Percentiles rank a stretch among this genome's conserved stretches.
Evolutionary conservation across 1,140 invertebrate species (phyloP).

Genomic region (Galleria mellonella): DNA sequence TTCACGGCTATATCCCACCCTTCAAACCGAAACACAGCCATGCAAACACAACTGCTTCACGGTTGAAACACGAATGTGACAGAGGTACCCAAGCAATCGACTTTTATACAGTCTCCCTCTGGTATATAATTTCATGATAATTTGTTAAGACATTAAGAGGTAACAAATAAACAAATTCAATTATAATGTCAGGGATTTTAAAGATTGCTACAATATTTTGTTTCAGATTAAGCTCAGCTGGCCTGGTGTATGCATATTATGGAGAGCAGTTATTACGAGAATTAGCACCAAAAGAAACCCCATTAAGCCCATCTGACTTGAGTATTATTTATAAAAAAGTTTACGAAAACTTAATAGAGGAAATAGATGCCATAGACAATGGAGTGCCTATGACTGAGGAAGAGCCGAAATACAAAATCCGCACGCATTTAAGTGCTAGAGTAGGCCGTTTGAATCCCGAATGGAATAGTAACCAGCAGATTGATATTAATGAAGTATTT

Average conservation of each 20-base stretch:
- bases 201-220: neutral
- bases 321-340: slow-evolving; percentile 85
- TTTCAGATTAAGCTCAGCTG: slow-evolving; percentile 94
- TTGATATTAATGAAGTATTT: slow-evolving; percentile 78
- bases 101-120: no score
- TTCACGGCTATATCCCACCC: no score
- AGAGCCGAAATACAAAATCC: slow-evolving; percentile 87
- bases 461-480: slow-evolving; percentile 84
- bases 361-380: slow-evolving; percentile 98
- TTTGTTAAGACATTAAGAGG: no score
- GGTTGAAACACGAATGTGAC: no score
- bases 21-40: no score
- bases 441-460: slow-evolving; percentile 87
- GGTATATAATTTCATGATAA: no score
- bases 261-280: slow-evolving; percentile 85
- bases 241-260: slow-evolving; percentile 94
- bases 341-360: slow-evolving; percentile 93
- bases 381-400: slow-evolving; percentile 87
- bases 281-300: slow-evolving; percentile 66
- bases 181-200: no score
- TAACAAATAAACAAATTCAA: no score
- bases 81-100: no score
- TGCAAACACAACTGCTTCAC: no score
- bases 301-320: slow-evolving; percentile 70
- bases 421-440: slow-evolving; percentile 85